Percentiles rank a stretch among this genome's conserved stretches.
These are phyloP conservation scores for Trichonephila inaurata DNA, from an alignment of 1,140 invertebrate species.

Conservation along the genomic window DNA sequence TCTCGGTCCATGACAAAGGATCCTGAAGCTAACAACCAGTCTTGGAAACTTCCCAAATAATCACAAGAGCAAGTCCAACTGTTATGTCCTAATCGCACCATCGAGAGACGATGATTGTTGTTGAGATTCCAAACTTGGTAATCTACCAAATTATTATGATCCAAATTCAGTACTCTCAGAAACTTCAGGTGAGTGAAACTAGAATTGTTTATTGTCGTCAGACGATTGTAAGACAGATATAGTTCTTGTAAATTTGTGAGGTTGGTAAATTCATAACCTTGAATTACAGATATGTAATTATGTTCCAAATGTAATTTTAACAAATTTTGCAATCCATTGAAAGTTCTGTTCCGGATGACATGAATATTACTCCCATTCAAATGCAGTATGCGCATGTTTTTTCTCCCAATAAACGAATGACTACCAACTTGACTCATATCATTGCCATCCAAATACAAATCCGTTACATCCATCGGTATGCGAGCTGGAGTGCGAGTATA, in stretches of 20 bases:
- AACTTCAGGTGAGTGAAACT: constrained; percentile 89
- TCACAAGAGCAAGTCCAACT: constrained; percentile 94
- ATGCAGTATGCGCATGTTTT: constrained; percentile 92
- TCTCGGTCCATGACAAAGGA: constrained; percentile 56
- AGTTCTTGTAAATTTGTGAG: constrained; percentile 90
- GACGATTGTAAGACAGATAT: constrained; percentile 92
- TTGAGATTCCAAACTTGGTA: constrained; percentile 92
- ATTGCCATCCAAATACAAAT: constrained; percentile 95
- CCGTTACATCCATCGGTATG: constrained; percentile 96
- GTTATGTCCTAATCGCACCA: constrained; percentile 89
- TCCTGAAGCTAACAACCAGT: constrained; percentile 84
- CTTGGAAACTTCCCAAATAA: constrained; percentile 91
- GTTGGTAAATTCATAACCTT: constrained; percentile 95
- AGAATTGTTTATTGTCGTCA: constrained; percentile 89
- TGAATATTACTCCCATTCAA: constrained; percentile 93
- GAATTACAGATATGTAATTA: constrained; percentile 89
- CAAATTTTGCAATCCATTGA: constrained; percentile 91
- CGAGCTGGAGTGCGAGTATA: constrained; percentile 87
- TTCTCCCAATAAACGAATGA: constrained; percentile 94
- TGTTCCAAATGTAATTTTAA: constrained; percentile 92
- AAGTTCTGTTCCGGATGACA: constrained; percentile 93
- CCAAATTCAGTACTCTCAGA: constrained; percentile 90
- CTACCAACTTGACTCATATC: constrained; percentile 91
- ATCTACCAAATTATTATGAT: constrained; percentile 91
- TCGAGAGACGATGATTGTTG: constrained; percentile 86